Evolutionary conservation across 2,113 vertebrate genomes (phyloP), one percentile per base, ranked within the genome.

Genomic region (Pygoscelis antarcticus): DNA sequence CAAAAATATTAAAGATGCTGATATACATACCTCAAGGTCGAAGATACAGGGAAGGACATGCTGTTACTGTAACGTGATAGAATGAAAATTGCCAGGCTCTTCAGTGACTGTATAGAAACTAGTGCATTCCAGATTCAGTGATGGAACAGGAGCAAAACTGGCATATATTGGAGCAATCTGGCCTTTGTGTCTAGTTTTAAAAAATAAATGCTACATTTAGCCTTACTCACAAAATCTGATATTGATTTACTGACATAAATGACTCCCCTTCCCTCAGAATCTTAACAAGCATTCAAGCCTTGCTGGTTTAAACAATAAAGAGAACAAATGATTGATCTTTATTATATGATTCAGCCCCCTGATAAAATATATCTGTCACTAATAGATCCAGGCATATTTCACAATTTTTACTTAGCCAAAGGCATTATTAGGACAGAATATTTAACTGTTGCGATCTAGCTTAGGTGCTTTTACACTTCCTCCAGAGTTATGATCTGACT

Each of bases 271-370:
- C 68, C 26, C 29, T 74, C 74, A 61, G 36, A 88, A 83, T 91
- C 38, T 83, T 69, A 88, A 61, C 10, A 61, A 68, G 40, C 40
- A 72, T 89, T 89, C 58, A 60, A 44, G 30, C n/a, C 52, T 87
- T 10, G 10, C 36, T 79, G 44, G 21, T 86, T 96, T 82, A 83
- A 95, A 96, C 84, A 88, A 68, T 62, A 54, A 65, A 82, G 64
- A 83, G 82, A 90, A 92, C 1, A 87, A 94, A 93, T 97, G 68
- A 97, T 96, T 97, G 93, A 97, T 96, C 62, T 80, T 74, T 91
- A 60, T 93, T 97, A 74, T 78, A 87, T 79, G 84, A 95, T 97
- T 97, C 61, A 92, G 80, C 54, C 70, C 51, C 87, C 62, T 65
- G 80, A 52, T 83, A 96, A 97, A 96, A 83, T 74, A 70, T 46